Percentiles rank a stretch among this genome's conserved stretches.
Evolutionary conservation across 2,113 vertebrate species (phyloP).

Genomic region (cattle (Bos taurus)): ARS-UCD2.0 NC_037329.1:67092501-67093000

Average conservation of each 20-base stretch:
- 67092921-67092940: neutral
- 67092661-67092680: neutral
- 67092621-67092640: neutral
- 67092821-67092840: neutral
- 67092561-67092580: neutral
- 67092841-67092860: neutral
- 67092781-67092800: neutral
- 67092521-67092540: neutral
- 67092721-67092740: neutral
- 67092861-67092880: neutral
- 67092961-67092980: neutral
- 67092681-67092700: neutral
- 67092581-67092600: neutral
- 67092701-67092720: neutral
- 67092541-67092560: fast-evolving
- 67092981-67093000: neutral
- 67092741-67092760: neutral
- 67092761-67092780: neutral
- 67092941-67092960: neutral
- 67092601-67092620: neutral
- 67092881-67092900: neutral
- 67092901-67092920: neutral
- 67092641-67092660: neutral
- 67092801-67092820: neutral
- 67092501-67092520: neutral